A percentile compares a stretch with the other conserved stretches of the same genome.
Conservation (phyloP, 2,113 vertebrate genomes). For the Ceratotherium simum region DNA sequence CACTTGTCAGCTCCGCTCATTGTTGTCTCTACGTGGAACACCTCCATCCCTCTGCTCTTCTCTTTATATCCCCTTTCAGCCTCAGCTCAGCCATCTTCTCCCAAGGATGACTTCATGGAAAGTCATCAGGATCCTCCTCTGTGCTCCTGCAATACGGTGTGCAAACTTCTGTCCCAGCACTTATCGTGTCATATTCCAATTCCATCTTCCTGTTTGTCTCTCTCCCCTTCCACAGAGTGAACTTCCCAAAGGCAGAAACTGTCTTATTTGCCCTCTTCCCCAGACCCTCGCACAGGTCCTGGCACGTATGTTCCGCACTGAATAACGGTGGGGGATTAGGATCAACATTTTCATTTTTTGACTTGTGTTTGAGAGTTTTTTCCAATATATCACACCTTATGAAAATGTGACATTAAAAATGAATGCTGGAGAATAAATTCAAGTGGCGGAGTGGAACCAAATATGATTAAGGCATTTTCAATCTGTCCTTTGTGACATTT, state of each 20-base stretch:
- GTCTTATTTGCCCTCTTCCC: neutral
- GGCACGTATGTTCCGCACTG: neutral
- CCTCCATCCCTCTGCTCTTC: neutral
- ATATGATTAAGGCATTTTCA: slow-evolving; percentile 70
- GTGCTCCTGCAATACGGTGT: neutral
- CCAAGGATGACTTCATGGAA: neutral
- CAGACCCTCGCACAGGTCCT: neutral
- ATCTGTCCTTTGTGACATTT: slow-evolving; percentile 67
- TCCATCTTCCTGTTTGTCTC: too few species aligned
- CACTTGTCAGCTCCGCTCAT: neutral
- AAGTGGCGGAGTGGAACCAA: slow-evolving; percentile 56
- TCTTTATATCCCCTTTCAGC: neutral
- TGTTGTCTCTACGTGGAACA: neutral
- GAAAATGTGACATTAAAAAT: slow-evolving; percentile 76
- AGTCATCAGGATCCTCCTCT: neutral
- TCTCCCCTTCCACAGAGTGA: neutral
- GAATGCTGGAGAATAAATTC: slow-evolving; percentile 57
- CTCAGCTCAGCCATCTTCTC: neutral
- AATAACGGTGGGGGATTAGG: neutral
- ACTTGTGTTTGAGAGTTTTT: neutral
- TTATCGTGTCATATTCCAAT: accelerated
- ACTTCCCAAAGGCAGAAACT: neutral
- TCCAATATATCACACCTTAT: neutral
- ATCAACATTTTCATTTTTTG: neutral
- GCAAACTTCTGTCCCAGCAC: neutral